Conservation (phyloP, 1,140 invertebrate genomes). For the Epicauta chinensis region DNA sequence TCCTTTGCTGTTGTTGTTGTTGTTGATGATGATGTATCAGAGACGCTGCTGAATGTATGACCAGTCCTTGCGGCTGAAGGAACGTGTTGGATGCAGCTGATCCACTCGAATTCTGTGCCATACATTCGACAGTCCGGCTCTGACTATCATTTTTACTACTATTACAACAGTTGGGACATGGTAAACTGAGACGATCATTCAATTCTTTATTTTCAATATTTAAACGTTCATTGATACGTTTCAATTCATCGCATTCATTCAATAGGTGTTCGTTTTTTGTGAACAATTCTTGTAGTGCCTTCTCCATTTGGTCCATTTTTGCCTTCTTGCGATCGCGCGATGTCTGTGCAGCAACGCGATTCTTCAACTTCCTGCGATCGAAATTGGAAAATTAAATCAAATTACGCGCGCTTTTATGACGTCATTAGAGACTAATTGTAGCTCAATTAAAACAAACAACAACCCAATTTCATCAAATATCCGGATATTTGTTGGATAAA, state of each 20-base stretch:
- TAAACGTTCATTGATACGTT: conserved; percentile 58
- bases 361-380: conserved; percentile 94
- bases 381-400: conserved; percentile 33
- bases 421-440: too few relatives aligned
- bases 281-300: conserved; percentile 56
- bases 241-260: conserved; percentile 58
- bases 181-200: conserved; percentile 46
- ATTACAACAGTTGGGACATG: conserved; percentile 45
- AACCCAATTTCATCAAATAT: too few relatives aligned
- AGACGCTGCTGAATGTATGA: conserved; percentile 52
- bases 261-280: conserved; percentile 58
- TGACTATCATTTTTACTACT: conserved; percentile 31
- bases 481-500: too few relatives aligned
- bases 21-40: conserved; percentile 30
- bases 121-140: conserved; percentile 49
- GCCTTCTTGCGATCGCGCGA: conserved; percentile 96
- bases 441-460: too few relatives aligned
- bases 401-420: too few relatives aligned
- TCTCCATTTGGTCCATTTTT: conserved; percentile 82
- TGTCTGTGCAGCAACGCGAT: conserved; percentile 95
- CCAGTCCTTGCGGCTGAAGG: conserved; percentile 78
- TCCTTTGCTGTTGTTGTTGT: conserved; percentile 26
- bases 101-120: conserved; percentile 51
- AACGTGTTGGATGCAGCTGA: conserved; percentile 63
- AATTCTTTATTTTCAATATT: conserved; percentile 57